Percentiles rank a stretch among this genome's conserved stretches.
Conservation (phyloP, 2,113 vertebrate species). For the Hylia prasina region DNA sequence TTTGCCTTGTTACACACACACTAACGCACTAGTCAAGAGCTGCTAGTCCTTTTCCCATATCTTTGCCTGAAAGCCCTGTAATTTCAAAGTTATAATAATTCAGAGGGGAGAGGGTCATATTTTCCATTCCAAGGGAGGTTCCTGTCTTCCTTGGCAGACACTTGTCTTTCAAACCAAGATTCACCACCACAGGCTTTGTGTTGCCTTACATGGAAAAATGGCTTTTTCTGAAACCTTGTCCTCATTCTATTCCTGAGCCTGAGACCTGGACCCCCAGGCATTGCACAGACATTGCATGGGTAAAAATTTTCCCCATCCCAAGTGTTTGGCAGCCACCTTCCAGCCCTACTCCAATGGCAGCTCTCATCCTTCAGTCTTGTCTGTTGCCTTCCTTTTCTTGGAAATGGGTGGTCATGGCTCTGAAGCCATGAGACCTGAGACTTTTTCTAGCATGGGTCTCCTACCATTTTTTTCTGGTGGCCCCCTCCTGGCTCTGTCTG, state of each 20-base stretch:
- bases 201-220: neutral
- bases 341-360: neutral
- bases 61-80: neutral
- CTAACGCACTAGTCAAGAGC: fast-evolving
- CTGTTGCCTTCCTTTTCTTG: neutral
- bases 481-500: neutral
- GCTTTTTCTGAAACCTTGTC: neutral
- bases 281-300: fast-evolving
- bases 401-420: neutral
- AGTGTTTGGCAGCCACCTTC: neutral
- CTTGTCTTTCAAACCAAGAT: neutral
- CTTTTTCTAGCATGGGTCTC: neutral
- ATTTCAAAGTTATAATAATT: neutral
- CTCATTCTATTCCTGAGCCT: neutral
- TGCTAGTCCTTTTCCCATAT: fast-evolving
- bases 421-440: neutral
- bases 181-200: neutral
- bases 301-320: neutral
- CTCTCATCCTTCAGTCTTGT: neutral
- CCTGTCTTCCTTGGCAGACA: fast-evolving
- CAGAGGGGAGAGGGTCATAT: fast-evolving
- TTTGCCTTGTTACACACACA: neutral
- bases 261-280: neutral
- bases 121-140: fast-evolving
- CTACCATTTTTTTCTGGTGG: neutral